Conservation (phyloP, 2,888 invertebrate genomes). For the Platynereis dumerilii region DNA sequence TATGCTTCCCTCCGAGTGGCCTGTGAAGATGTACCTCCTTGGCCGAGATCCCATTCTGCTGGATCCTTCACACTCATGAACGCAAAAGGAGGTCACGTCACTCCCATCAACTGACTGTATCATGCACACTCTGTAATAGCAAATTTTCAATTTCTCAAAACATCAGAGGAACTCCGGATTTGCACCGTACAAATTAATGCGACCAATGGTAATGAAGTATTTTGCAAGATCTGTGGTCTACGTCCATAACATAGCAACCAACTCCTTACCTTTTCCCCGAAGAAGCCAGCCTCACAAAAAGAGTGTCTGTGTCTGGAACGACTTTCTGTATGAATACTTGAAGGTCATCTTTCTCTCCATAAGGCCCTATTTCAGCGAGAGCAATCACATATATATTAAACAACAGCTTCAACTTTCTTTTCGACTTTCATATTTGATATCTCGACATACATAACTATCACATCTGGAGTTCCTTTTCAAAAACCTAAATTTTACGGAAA, state of each 20-base stretch:
- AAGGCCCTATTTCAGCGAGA: constrained; percentile 69
- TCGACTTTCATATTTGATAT: not conserved
- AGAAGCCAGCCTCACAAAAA: constrained; percentile 92
- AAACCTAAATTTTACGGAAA: too few relatives aligned
- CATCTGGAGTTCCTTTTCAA: too few relatives aligned
- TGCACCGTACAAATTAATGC: too few relatives aligned
- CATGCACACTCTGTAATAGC: constrained; percentile 37
- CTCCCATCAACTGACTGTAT: constrained; percentile 79
- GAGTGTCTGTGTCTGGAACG: constrained; percentile 93
- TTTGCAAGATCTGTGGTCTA: too few relatives aligned
- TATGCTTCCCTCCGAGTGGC: constrained; percentile 60
- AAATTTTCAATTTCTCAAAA: too few relatives aligned
- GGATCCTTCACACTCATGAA: constrained; percentile 97
- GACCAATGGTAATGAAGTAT: too few relatives aligned
- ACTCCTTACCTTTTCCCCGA: constrained; percentile 94
- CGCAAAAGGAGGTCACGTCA: constrained; percentile 92
- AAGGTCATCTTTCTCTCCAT: constrained; percentile 97
- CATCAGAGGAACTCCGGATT: too few relatives aligned
- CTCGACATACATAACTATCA: not conserved
- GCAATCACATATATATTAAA: too few relatives aligned
- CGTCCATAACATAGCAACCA: too few relatives aligned
- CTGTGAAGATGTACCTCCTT: constrained; percentile 69
- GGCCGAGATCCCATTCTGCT: constrained; percentile 89
- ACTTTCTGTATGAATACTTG: constrained; percentile 98
- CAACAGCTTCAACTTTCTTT: too few relatives aligned